Conservation (phyloP, 2,888 invertebrate species). For the Onchidella celtica region DNA sequence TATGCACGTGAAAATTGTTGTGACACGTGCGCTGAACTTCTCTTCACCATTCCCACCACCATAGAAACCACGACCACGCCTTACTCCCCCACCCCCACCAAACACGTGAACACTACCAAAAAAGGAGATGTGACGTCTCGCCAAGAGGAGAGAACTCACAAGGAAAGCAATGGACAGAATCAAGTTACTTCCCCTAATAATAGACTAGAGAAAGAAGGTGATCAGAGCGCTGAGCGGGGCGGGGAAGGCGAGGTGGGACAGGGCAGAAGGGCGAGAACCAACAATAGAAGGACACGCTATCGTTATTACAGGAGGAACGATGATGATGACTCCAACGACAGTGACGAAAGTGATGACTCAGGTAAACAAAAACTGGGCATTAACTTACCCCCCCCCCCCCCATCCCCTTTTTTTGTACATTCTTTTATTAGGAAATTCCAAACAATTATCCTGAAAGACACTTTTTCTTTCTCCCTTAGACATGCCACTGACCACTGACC, state of each 20-base stretch:
- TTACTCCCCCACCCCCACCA: neutral
- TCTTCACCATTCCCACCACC: conserved; percentile 49
- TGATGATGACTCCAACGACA: conserved; percentile 7
- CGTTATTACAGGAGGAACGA: neutral
- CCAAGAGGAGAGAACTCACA: neutral
- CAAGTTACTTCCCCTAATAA: neutral
- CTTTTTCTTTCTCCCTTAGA: no score
- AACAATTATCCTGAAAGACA: no score
- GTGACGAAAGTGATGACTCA: neutral
- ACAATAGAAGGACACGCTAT: neutral
- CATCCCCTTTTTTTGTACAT: no score
- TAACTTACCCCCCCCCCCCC: neutral
- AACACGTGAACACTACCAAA: neutral
- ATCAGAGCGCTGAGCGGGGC: neutral
- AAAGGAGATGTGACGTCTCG: neutral
- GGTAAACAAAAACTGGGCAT: neutral
- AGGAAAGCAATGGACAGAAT: neutral
- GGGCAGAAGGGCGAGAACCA: neutral
- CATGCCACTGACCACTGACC: no score
- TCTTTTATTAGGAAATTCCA: no score
- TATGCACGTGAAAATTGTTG: conserved; percentile 55
- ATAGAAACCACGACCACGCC: conserved; percentile 30
- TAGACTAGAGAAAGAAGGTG: neutral
- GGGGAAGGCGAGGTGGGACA: neutral
- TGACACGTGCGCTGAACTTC: conserved; percentile 51